A percentile compares a stretch with the other conserved stretches of the same genome.
Conservation (phyloP, 2,113 vertebrate genomes). For the Semnopithecus entellus region DNA sequence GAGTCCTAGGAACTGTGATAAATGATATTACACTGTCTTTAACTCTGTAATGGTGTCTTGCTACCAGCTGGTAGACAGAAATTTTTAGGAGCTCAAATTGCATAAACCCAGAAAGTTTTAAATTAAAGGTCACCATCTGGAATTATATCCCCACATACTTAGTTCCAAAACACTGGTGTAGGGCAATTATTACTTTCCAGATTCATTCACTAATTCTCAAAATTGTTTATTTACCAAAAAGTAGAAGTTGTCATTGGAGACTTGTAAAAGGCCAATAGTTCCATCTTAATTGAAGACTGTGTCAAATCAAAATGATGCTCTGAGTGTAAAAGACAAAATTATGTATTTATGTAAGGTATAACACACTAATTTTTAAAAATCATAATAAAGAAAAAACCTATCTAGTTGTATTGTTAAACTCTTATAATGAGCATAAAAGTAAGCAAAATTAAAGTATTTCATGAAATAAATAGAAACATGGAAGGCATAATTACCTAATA, state of each 20-base stretch:
- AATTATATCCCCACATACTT: constrained; percentile 42
- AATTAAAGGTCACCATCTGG: constrained; percentile 71
- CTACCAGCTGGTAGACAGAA: constrained; percentile 45
- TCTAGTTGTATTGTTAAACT: background rate
- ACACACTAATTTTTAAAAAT: background rate
- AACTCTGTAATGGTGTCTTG: constrained; percentile 8
- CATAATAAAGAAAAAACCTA: background rate
- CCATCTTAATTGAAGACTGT: background rate
- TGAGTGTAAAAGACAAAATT: background rate
- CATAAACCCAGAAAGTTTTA: constrained; percentile 48
- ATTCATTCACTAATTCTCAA: constrained; percentile 22
- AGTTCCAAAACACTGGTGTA: constrained; percentile 23
- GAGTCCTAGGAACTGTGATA: background rate
- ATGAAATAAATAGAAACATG: constrained; percentile 34
- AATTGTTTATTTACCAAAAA: constrained; percentile 57
- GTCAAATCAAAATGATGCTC: background rate
- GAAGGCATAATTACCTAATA: background rate
- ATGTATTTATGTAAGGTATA: background rate
- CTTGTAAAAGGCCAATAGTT: constrained; percentile 11
- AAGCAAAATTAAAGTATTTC: constrained; percentile 9
- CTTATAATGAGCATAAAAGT: background rate
- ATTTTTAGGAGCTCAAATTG: constrained; percentile 56
- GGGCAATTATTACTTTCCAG: constrained; percentile 44
- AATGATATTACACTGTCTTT: constrained; percentile 33
- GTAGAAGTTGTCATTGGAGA: background rate